A percentile compares a stretch with the other conserved stretches of the same genome.
Evolutionary conservation across 2,888 invertebrate species (phyloP).

Genomic region (Hydriomena furcata): DNA sequence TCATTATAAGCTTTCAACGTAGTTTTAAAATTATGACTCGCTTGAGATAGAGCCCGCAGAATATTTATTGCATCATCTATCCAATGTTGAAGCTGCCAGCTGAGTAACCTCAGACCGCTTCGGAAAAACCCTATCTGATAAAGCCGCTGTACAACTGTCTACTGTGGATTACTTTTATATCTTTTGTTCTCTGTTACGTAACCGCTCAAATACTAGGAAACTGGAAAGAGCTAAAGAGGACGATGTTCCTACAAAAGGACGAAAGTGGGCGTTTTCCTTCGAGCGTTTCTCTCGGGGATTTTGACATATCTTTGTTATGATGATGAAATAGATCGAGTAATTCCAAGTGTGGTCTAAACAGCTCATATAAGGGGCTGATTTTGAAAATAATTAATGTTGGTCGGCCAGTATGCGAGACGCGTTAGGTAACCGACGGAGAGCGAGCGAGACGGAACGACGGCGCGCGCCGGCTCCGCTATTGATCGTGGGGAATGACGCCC

Average conservation of each 20-base stretch:
- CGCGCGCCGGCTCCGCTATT: conserved; percentile 78
- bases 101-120: conserved; percentile 38
- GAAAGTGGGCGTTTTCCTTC: conserved; percentile 29
- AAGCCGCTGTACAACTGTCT: conserved; percentile 35
- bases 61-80: conserved; percentile 54
- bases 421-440: conserved; percentile 75
- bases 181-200: conserved; percentile 55
- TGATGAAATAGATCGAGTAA: conserved; percentile 35
- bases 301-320: conserved; percentile 25
- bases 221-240: conserved; percentile 30
- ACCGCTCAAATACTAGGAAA: conserved; percentile 40
- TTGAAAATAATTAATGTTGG: conserved; percentile 75
- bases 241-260: conserved; percentile 21
- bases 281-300: conserved; percentile 20
- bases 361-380: conserved; percentile 59
- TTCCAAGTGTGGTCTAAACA: conserved; percentile 53
- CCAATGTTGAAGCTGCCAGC: conserved; percentile 40
- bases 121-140: conserved; percentile 36
- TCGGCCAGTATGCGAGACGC: conserved; percentile 72
- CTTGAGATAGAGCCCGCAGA: conserved; percentile 49
- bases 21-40: conserved; percentile 59
- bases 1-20: conserved; percentile 66
- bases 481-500: conserved; percentile 81
- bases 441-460: conserved; percentile 64
- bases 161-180: conserved; percentile 44